phyloP scores from a whole-genome alignment of 2,113 vertebrate species.

The Etheostoma cragini region DNA sequence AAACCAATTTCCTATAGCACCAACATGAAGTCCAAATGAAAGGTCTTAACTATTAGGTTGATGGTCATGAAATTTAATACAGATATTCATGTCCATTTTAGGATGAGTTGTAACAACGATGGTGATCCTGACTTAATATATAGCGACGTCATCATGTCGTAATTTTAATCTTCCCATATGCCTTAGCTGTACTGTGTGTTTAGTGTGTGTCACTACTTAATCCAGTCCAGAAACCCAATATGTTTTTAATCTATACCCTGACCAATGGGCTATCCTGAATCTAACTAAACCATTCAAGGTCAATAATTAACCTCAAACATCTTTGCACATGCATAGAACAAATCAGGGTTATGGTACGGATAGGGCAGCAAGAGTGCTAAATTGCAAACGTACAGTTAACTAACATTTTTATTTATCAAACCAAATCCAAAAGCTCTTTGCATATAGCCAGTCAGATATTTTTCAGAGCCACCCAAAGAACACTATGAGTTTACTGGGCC shows the following conservation, averaged over 20 bases:
- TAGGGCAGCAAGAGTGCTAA: no score
- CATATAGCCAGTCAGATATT: slow-evolving; percentile 36
- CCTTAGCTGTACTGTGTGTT: not conserved
- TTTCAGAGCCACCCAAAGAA: slow-evolving; percentile 48
- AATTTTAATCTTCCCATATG: not conserved
- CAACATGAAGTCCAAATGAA: not conserved
- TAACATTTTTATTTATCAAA: slow-evolving; percentile 61
- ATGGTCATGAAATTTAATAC: not conserved
- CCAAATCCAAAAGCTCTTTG: slow-evolving; percentile 28
- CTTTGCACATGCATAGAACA: no score
- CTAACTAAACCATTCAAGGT: no score
- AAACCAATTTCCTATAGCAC: not conserved
- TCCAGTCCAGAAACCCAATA: no score
- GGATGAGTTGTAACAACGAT: not conserved
- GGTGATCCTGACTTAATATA: not conserved
- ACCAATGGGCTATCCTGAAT: no score
- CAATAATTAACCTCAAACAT: no score
- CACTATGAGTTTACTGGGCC: slow-evolving; percentile 33
- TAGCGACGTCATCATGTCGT: not conserved
- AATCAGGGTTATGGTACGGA: no score
- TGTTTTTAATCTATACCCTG: no score
- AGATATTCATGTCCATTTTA: not conserved
- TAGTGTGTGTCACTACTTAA: not conserved
- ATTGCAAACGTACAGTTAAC: not conserved
- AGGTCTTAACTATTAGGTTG: no score